Conservation (phyloP, 2,797 vertebrate genomes). For the Meriones psammophilus region DNA sequence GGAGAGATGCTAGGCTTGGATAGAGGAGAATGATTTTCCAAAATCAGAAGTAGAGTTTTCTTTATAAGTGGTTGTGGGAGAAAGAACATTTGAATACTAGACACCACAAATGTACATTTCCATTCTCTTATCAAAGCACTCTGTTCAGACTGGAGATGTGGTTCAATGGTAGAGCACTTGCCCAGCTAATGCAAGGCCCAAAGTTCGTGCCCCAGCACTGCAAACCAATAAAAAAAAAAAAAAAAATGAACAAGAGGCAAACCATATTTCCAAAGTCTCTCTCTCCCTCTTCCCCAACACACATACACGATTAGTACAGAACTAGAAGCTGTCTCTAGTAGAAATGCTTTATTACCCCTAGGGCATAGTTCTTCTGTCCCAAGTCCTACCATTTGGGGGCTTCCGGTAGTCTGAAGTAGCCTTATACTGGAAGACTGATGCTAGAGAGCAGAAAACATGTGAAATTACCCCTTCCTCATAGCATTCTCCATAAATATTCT, state of each 20-base stretch:
- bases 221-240: not conserved
- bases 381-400: not conserved
- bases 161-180: not conserved
- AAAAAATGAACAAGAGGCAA: not conserved
- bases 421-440: conserved; percentile 32
- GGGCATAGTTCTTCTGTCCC: not conserved
- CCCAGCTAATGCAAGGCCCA: not conserved
- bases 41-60: conserved; percentile 51
- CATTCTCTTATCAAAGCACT: conserved; percentile 9
- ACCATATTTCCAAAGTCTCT: not conserved
- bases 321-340: conserved; percentile 20
- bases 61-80: not conserved
- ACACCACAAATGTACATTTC: conserved; percentile 34
- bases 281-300: not conserved
- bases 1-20: conserved; percentile 51
- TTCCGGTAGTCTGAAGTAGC: conserved; percentile 64
- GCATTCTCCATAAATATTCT: conserved; percentile 47
- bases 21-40: conserved; percentile 13
- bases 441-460: conserved; percentile 4
- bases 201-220: not conserved
- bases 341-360: conserved; percentile 52
- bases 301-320: not conserved
- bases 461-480: not conserved
- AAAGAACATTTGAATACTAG: not conserved
- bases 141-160: not conserved